phyloP scores from a whole-genome alignment of 2,113 vertebrate species.

The Paralichthys olivaceus region DNA sequence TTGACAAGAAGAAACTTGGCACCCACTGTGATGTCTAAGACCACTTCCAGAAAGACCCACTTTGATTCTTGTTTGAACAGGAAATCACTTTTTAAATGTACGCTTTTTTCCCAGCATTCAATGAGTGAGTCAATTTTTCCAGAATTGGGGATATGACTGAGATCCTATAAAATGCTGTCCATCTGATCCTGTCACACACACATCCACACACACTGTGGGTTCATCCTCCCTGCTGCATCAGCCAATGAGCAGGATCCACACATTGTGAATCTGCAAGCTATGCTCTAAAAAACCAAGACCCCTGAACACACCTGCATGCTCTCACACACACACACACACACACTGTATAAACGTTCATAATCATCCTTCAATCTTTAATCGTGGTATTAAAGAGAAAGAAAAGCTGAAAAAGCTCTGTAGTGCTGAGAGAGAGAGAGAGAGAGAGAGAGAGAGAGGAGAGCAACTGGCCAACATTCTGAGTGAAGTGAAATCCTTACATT shows the following conservation, averaged over 20 bases:
- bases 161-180: constrained; percentile 25
- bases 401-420: constrained; percentile 13
- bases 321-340: neutral
- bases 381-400: constrained; percentile 14
- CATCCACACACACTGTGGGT: constrained; percentile 5
- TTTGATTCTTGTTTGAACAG: constrained; percentile 52
- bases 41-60: constrained; percentile 38
- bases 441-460: constrained; percentile 6
- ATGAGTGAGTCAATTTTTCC: constrained; percentile 66
- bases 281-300: constrained; percentile 6
- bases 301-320: constrained; percentile 6
- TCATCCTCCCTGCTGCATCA: too few species aligned
- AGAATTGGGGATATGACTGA: constrained; percentile 39
- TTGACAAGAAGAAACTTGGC: constrained; percentile 30
- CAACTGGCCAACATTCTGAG: constrained; percentile 58
- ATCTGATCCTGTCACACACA: constrained; percentile 7
- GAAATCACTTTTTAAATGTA: constrained; percentile 64
- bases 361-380: constrained; percentile 28
- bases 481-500: constrained; percentile 60
- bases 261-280: constrained; percentile 21
- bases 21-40: constrained; percentile 16
- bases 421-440: constrained; percentile 15
- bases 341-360: constrained; percentile 27
- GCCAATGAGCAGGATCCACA: constrained; percentile 5
- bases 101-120: constrained; percentile 58